These are phyloP conservation scores for Thalpophila matura DNA, from an alignment of 2,888 invertebrate species.

Conservation along the genomic window DNA sequence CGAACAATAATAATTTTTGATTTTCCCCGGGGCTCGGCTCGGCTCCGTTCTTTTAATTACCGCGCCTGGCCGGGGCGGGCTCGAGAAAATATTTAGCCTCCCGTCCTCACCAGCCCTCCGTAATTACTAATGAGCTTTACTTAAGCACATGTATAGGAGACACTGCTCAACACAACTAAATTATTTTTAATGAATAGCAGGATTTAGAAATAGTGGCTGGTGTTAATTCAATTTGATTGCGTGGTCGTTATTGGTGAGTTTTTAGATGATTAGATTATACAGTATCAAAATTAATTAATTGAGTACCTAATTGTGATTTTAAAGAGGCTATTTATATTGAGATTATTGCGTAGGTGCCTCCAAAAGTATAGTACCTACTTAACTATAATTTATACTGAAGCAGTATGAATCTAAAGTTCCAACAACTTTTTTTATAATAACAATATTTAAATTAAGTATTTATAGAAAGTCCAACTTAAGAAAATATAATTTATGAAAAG, in stretches of 20 bases:
- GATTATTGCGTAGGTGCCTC: too few species aligned
- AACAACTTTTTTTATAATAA: too few species aligned
- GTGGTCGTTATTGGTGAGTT: not conserved
- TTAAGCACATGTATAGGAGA: conserved; percentile 69
- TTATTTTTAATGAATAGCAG: conserved; percentile 65
- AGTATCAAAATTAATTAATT: not conserved
- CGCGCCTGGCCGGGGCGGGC: conserved; percentile 69
- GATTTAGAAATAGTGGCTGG: conserved; percentile 34
- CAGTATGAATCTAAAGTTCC: too few species aligned
- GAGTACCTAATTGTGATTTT: not conserved
- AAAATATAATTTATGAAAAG: too few species aligned
- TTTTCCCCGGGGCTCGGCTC: conserved; percentile 77
- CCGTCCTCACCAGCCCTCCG: conserved; percentile 82
- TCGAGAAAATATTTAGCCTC: conserved; percentile 86
- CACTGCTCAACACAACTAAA: conserved; percentile 61
- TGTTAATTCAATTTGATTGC: conserved; percentile 58
- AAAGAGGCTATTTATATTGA: too few species aligned
- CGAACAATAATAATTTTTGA: conserved; percentile 86
- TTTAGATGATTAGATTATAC: not conserved
- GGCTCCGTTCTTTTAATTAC: conserved; percentile 86
- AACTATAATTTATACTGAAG: too few species aligned
- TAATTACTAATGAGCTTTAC: conserved; percentile 89
- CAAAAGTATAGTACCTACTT: too few species aligned
- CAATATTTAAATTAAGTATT: too few species aligned
- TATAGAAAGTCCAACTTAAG: too few species aligned